phyloP scores from a whole-genome alignment of 1,140 invertebrate species.

The Drosophila gunungcola region DNA sequence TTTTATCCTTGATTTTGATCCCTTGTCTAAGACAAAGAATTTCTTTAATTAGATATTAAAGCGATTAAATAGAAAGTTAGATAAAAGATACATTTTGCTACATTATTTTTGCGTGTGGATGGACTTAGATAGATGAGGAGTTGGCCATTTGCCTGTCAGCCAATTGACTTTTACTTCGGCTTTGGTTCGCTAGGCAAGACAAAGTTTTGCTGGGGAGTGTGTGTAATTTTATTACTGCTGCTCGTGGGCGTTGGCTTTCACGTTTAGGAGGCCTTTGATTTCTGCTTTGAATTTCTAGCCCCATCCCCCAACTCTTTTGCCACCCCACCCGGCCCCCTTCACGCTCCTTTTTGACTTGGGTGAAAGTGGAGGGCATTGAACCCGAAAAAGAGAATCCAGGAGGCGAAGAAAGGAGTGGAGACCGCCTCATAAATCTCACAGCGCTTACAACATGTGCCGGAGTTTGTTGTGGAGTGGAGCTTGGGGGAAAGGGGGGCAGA shows the following conservation, averaged over 20 bases:
- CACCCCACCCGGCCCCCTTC: background rate
- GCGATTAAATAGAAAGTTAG: too few species aligned
- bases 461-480: conserved; percentile 4
- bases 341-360: conserved; percentile 25
- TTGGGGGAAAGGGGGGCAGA: background rate
- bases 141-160: conserved; percentile 66
- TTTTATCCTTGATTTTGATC: too few species aligned
- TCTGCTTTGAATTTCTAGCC: conserved; percentile 28
- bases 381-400: conserved; percentile 43
- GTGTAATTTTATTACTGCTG: conserved; percentile 33
- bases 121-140: conserved; percentile 36
- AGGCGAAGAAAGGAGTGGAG: conserved; percentile 37
- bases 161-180: conserved; percentile 77
- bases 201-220: conserved; percentile 43
- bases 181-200: conserved; percentile 52
- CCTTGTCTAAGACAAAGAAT: too few species aligned
- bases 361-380: conserved; percentile 69
- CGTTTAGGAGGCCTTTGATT: conserved; percentile 59
- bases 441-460: conserved; percentile 49
- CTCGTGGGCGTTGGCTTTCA: conserved; percentile 75
- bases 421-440: conserved; percentile 58
- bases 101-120: conserved; percentile 7
- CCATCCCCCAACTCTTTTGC: conserved; percentile 31
- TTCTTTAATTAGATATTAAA: too few species aligned
- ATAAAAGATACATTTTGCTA: background rate